Evolutionary conservation across 2,888 invertebrate genomes (phyloP).

Genomic region (Sinodicranocentrus sp.): DNA sequence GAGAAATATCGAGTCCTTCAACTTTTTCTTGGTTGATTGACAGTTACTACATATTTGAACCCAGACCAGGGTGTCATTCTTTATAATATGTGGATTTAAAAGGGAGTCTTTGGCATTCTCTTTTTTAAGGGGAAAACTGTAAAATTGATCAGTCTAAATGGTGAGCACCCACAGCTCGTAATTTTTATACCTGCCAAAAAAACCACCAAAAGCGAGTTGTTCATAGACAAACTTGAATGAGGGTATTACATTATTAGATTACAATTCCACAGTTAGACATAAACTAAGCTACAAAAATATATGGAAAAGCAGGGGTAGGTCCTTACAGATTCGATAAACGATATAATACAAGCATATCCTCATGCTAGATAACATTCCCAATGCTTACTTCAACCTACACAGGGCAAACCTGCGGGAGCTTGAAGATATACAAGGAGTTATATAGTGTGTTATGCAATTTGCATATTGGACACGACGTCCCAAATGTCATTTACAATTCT

Average conservation of each 20-base stretch:
- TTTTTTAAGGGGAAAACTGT: too few relatives aligned
- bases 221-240: too few relatives aligned
- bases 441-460: conserved; percentile 23
- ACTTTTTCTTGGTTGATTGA: conserved; percentile 42
- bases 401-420: conserved; percentile 32
- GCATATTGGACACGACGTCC: conserved; percentile 44
- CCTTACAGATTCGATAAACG: conserved; percentile 56
- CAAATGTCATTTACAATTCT: conserved; percentile 37
- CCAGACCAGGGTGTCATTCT: conserved; percentile 18
- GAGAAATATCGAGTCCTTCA: too few relatives aligned
- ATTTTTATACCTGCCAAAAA: conserved; percentile 47
- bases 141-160: too few relatives aligned
- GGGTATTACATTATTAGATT: not conserved
- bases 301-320: not conserved
- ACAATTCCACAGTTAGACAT: not conserved
- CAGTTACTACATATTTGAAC: conserved; percentile 33
- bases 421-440: not conserved
- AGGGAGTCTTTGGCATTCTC: too few relatives aligned
- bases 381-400: conserved; percentile 21
- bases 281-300: not conserved
- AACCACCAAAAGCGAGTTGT: not conserved
- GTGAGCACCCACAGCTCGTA: conserved; percentile 74
- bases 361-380: not conserved
- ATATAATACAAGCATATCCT: conserved; percentile 19
- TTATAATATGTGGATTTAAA: too few relatives aligned